A percentile compares a stretch with the other conserved stretches of the same genome.
Evolutionary conservation across 2,113 vertebrate genomes (phyloP).

Genomic region (Dunckerocampus dactyliophorus): DNA sequence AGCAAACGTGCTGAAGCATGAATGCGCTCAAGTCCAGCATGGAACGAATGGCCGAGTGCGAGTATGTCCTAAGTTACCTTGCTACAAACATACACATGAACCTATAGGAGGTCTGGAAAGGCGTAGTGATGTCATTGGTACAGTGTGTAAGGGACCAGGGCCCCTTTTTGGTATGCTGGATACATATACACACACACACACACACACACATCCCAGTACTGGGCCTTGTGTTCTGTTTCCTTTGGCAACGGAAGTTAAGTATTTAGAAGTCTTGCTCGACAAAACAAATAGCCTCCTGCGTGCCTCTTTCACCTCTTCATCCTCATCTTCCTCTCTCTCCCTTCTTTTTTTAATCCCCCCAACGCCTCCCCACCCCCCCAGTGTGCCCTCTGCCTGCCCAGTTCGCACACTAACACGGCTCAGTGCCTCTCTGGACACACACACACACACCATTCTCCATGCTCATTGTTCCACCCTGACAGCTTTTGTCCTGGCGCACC

Average conservation of each 20-base stretch:
- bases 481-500: conserved; percentile 72
- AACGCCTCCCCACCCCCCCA: too few relatives aligned
- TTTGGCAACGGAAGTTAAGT: conserved; percentile 66
- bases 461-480: conserved; percentile 73
- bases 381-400: conserved; percentile 37
- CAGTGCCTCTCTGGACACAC: conserved; percentile 73
- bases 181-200: conserved; percentile 44
- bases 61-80: too few relatives aligned
- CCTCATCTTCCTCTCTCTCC: conserved; percentile 15
- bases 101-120: conserved; percentile 49
- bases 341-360: neutral
- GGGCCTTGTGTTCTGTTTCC: conserved; percentile 62
- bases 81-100: conserved; percentile 5
- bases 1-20: neutral
- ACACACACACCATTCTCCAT: conserved; percentile 74
- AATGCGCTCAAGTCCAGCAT: too few relatives aligned
- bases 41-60: too few relatives aligned
- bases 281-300: conserved; percentile 65
- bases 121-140: conserved; percentile 66
- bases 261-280: conserved; percentile 63
- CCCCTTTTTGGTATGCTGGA: conserved; percentile 58
- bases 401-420: conserved; percentile 72
- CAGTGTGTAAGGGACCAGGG: conserved; percentile 48
- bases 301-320: conserved; percentile 28
- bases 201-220: conserved; percentile 33